A percentile compares a stretch with the other conserved stretches of the same genome.
phyloP scores from a whole-genome alignment of 2,888 invertebrate species.

The Lycaena phlaeas region DNA sequence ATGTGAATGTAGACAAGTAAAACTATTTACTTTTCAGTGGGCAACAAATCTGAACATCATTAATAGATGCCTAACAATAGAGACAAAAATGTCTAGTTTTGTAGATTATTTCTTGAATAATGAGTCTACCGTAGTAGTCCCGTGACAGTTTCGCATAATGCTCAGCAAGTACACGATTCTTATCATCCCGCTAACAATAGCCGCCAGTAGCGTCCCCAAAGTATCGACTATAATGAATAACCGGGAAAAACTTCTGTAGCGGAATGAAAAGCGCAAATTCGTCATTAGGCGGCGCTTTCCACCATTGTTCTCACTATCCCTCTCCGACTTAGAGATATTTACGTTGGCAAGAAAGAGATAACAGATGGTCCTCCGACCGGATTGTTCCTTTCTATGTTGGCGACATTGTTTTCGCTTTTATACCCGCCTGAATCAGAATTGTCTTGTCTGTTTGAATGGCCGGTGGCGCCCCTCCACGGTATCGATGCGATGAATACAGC shows the following conservation, averaged over 20 bases:
- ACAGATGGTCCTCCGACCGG: slow-evolving; percentile 61
- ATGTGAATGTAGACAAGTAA: too few species aligned
- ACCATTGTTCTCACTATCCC: slow-evolving; percentile 58
- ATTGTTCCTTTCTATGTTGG: slow-evolving; percentile 73
- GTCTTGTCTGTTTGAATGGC: slow-evolving; percentile 71
- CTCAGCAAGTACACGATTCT: slow-evolving; percentile 43
- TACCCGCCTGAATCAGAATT: slow-evolving; percentile 69
- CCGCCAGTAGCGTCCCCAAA: slow-evolving; percentile 54
- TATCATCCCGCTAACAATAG: slow-evolving; percentile 54
- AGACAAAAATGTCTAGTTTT: too few species aligned
- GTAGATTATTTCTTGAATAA: too few species aligned
- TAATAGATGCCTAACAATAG: too few species aligned
- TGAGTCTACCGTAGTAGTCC: slow-evolving; percentile 11
- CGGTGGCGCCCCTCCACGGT: slow-evolving; percentile 69
- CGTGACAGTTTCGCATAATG: slow-evolving; percentile 21
- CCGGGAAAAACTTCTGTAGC: slow-evolving; percentile 73
- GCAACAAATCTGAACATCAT: too few species aligned
- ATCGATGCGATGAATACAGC: slow-evolving; percentile 53
- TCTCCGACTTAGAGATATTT: slow-evolving; percentile 26
- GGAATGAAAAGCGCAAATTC: slow-evolving; percentile 74
- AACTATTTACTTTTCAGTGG: too few species aligned
- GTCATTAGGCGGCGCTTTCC: slow-evolving; percentile 72
- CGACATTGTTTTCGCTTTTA: slow-evolving; percentile 73
- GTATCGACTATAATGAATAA: slow-evolving; percentile 70
- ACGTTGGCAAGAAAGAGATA: slow-evolving; percentile 40